Evolutionary conservation across 1,140 invertebrate species (phyloP), one percentile per base, ranked within the genome.

Genomic region (Tribolium madens): DNA sequence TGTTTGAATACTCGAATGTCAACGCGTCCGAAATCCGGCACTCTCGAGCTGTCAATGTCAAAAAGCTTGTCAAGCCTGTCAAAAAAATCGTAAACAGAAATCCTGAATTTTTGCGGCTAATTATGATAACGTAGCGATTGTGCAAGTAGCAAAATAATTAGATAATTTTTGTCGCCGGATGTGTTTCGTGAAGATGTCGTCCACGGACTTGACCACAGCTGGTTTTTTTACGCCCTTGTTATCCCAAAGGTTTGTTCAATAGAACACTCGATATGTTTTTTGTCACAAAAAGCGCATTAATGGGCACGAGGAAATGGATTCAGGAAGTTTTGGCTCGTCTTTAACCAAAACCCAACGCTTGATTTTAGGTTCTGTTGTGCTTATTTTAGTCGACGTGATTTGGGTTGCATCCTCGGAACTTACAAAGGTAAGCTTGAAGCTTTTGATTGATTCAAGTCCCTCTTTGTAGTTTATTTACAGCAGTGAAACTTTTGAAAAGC

Each of bases 391-490:
- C 50, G 94, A 97, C 86, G 87, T 96, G 17, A 94, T 96, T 78
- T 96, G 95, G 94, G 95, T 96, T 1, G 92, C 92, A 5, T 95
- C 94, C 33, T 93, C 93, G 13, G 94, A 96, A 86, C 86, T 97
- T 9, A 95, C 94, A 64, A 92, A 95, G 89, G 95, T 96, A 87
- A 46, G 47, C n/a, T 9, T 3, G 13, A 13, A 21, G 10, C 1
- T 69, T 47, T 46, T 26, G 71, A 75, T 26, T 48, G 2, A 3
- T 75, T 69, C 48, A 73, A 53, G 10, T 60, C 33, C 81, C 85
- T 69, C 53, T 74, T 90, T 91, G 69, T 87, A 97, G 94, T 95
- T 94, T 86, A 91, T 96, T 57, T 96, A 95, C 83, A 89, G 91
- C 79, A 89, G 94, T 87, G 91, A 91, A 83, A 87, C 92, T 14